Percentiles rank a stretch among this genome's conserved stretches.
Conservation (phyloP, 2,888 invertebrate species). For the Troilus luridus region DNA sequence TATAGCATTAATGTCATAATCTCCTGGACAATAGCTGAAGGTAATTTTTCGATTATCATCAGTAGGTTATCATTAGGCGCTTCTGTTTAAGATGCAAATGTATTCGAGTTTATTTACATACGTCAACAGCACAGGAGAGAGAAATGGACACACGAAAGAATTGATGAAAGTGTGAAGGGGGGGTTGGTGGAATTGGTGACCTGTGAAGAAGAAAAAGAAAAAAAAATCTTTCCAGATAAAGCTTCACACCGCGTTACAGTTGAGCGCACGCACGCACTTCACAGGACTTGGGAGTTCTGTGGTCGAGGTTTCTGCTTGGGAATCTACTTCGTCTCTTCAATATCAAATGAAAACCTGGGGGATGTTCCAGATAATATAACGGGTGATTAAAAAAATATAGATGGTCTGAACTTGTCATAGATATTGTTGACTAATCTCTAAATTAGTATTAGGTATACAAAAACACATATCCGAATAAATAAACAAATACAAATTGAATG, state of each 20-base stretch:
- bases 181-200: background rate
- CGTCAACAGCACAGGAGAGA: background rate
- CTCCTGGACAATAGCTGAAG: background rate
- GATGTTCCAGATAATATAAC: background rate
- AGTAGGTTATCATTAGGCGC: background rate
- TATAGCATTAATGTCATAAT: background rate
- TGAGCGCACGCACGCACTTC: background rate
- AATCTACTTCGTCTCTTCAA: background rate
- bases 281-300: background rate
- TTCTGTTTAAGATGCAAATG: background rate
- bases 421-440: no score
- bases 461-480: no score
- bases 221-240: background rate
- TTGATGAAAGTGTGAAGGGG: background rate
- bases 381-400: background rate
- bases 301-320: background rate
- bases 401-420: background rate
- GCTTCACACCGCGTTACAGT: background rate
- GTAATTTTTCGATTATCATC: background rate
- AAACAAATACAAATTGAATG: no score
- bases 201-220: background rate
- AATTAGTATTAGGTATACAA: no score
- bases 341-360: background rate
- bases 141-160: background rate
- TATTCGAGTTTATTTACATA: background rate